A percentile compares a stretch with the other conserved stretches of the same genome.
Evolutionary conservation across 2,888 invertebrate genomes (phyloP).

Genomic region (Pyrrhosoma nymphula): DNA sequence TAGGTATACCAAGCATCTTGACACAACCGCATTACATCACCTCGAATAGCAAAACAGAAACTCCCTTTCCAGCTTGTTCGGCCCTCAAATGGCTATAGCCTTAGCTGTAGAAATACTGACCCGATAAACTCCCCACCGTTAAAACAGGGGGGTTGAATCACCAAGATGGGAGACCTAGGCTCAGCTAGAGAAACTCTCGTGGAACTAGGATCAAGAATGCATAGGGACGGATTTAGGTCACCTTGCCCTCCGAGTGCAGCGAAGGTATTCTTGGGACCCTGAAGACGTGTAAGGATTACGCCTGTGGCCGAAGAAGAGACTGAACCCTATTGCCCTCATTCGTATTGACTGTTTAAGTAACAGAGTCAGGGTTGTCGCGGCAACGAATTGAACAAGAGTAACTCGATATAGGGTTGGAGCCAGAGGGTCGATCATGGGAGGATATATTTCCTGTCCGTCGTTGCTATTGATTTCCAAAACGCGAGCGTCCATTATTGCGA

Average conservation of each 20-base stretch:
- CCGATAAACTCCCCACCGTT: neutral
- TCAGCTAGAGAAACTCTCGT: neutral
- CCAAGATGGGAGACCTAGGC: neutral
- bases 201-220: neutral
- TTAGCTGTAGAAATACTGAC: neutral
- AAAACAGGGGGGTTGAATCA: neutral
- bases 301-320: neutral
- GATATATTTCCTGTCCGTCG: no score
- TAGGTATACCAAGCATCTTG: no score
- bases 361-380: no score
- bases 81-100: neutral
- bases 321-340: neutral
- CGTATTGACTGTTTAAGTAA: neutral
- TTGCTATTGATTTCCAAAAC: no score
- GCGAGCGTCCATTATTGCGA: no score
- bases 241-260: neutral
- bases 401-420: no score
- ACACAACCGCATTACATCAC: no score
- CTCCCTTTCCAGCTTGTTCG: neutral
- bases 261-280: neutral
- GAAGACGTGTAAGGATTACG: neutral
- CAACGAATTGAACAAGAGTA: no score
- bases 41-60: no score
- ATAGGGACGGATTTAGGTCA: neutral
- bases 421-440: no score